Base-by-base conservation (phyloP, 2,888 invertebrate species). In the Buathra laborator region DNA sequence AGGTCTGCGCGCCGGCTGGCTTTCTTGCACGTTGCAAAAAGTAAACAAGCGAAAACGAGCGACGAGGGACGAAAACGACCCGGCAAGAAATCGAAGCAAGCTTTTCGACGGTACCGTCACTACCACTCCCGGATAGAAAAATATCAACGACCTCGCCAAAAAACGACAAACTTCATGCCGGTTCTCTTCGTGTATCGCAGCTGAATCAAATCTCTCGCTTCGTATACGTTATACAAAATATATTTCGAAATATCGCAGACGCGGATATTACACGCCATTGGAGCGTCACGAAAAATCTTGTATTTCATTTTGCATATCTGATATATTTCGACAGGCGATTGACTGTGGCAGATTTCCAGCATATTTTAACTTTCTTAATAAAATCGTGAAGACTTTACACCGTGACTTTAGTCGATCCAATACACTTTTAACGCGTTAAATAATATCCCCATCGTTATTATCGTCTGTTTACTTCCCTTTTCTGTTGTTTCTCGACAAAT, bases 21-120 rank as follows among this genome's bases (percentile, higher is more conserved):
- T 77, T 82, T 67, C 82, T 77, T 82, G 32, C 46, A 19, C 24
- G 67, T 66, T 77, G 19, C 14, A 44, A 72, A 72, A 56, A 71
- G 66, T 66, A 19, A 77, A 72, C 59, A 48, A 77, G 48, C 53
- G 66, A 66, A 71, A 82, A 82, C 82, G 82, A 82, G 66, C 56
- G 64, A 71, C 77, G 48, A 62, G 82, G 71, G 82, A 82, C 62
- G 53, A 66, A 81, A 81, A 81, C 75, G 51, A 68, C 16, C 56
- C 56, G 75, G 44, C 67, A 71, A 56, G 68, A 75, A 53, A 76
- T 76, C 75, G 70, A 64, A 44, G 48, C 74, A 32, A 48, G 48
- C 51, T 51, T 64, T 32, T 64, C 67, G 67, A 46, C 67, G 6
- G 67, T 46, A 68, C 56, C 59, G 24, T 29, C 59, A 24, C 46